phyloP scores from a whole-genome alignment of 2,113 vertebrate genomes.

The Rattus rattus region DNA sequence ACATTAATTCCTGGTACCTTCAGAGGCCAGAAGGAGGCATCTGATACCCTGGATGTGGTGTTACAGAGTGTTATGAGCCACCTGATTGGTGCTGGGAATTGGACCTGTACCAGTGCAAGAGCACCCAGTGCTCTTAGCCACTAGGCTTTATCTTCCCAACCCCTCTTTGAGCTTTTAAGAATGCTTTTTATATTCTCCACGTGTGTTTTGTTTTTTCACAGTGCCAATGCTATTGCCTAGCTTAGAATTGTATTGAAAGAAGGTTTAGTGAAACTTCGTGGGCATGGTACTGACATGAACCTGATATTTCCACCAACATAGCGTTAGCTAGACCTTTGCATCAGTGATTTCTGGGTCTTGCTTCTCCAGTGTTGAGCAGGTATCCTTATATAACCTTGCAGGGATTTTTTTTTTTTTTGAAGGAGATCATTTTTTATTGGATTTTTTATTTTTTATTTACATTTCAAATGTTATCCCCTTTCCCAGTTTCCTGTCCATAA shows the following conservation, averaged over 20 bases:
- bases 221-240: not conserved
- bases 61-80: not conserved
- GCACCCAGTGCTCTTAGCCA: not conserved
- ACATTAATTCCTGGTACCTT: not conserved
- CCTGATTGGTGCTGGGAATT: too few relatives aligned
- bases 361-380: not conserved
- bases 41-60: too few relatives aligned
- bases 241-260: not conserved
- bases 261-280: not conserved
- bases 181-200: not conserved
- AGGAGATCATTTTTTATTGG: too few relatives aligned
- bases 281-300: not conserved
- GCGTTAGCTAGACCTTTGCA: not conserved
- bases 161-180: not conserved
- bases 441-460: too few relatives aligned
- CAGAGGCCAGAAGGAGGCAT: not conserved
- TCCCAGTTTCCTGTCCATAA: too few relatives aligned
- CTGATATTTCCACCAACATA: not conserved
- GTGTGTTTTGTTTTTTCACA: not conserved
- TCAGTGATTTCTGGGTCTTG: constrained; percentile 33
- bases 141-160: not conserved
- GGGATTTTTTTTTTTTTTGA: too few relatives aligned
- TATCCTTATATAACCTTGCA: not conserved
- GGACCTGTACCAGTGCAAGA: not conserved
- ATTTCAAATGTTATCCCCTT: too few relatives aligned